Evolutionary conservation across 2,113 vertebrate species (phyloP).

Genomic region (Melanerpes aurifrons): DNA sequence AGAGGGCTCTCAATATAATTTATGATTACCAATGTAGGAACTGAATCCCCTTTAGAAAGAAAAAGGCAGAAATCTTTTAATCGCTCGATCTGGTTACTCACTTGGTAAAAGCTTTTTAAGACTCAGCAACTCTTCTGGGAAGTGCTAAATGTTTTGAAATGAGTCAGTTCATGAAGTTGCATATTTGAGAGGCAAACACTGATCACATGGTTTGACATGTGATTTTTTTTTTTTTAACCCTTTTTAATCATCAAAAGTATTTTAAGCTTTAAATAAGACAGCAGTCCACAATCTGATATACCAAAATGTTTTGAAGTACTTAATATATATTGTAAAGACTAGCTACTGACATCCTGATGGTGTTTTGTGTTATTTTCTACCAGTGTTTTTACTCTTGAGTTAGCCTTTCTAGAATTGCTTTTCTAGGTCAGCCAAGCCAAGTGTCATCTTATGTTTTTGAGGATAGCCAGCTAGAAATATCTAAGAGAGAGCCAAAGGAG

Average conservation of each 20-base stretch:
- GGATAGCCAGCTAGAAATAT: not conserved
- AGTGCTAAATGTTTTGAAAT: not conserved
- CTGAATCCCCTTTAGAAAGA: not conserved
- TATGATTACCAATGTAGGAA: not conserved
- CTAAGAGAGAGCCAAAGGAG: not conserved
- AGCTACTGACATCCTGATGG: not conserved
- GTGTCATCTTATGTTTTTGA: not conserved
- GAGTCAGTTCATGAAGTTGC: not conserved
- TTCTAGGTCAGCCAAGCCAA: not conserved
- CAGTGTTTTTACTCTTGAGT: not conserved
- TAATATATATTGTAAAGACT: not conserved
- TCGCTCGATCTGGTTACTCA: not conserved
- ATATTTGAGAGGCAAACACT: not conserved
- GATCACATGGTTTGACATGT: not conserved
- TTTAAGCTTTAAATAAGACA: not conserved
- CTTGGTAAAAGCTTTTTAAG: not conserved
- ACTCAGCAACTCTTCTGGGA: not conserved
- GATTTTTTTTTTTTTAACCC: not conserved
- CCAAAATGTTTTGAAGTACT: not conserved
- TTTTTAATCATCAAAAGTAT: not conserved
- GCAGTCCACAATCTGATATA: not conserved
- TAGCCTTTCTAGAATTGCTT: not conserved
- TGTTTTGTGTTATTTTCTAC: not conserved
- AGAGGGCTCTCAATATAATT: not conserved
- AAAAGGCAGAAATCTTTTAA: not conserved